phyloP scores from a whole-genome alignment of 2,888 invertebrate genomes.

The Sinopyrophorus schimmeli region DNA sequence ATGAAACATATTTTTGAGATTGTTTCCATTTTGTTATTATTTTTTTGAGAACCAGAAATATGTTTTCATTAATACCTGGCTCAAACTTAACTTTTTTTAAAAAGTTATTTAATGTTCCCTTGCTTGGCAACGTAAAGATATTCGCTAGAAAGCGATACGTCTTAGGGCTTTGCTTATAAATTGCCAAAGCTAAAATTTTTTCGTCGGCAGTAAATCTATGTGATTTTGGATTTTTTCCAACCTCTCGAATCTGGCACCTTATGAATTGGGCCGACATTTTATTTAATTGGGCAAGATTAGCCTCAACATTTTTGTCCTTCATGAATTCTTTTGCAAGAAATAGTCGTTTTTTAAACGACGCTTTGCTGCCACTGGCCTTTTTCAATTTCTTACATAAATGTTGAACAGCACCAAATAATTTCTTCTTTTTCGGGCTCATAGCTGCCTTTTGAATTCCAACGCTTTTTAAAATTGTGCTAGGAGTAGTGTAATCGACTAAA shows the following conservation, averaged over 20 bases:
- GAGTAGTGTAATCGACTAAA: too few relatives aligned
- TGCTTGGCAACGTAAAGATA: slow-evolving; percentile 6
- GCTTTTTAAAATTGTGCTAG: too few relatives aligned
- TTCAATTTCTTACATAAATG: too few relatives aligned
- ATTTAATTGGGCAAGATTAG: too few relatives aligned
- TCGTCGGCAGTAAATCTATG: neutral
- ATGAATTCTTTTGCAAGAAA: too few relatives aligned
- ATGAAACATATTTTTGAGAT: neutral
- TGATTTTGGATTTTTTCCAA: neutral
- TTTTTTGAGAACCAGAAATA: neutral
- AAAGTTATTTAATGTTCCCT: neutral
- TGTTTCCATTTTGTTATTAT: neutral
- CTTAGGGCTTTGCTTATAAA: slow-evolving; percentile 6
- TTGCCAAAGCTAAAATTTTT: slow-evolving; percentile 3
- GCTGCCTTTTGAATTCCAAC: too few relatives aligned
- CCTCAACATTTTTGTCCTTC: too few relatives aligned
- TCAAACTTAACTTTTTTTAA: neutral
- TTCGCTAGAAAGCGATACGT: slow-evolving; percentile 6
- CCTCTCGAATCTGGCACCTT: neutral
- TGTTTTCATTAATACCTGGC: neutral
- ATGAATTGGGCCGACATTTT: neutral
- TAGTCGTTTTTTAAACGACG: too few relatives aligned
- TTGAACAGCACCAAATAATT: too few relatives aligned
- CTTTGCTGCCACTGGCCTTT: too few relatives aligned
- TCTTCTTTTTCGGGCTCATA: too few relatives aligned